A percentile compares a stretch with the other conserved stretches of the same genome.
phyloP scores from a whole-genome alignment of 1,140 invertebrate genomes.

The Brachionus koreanus region DNA sequence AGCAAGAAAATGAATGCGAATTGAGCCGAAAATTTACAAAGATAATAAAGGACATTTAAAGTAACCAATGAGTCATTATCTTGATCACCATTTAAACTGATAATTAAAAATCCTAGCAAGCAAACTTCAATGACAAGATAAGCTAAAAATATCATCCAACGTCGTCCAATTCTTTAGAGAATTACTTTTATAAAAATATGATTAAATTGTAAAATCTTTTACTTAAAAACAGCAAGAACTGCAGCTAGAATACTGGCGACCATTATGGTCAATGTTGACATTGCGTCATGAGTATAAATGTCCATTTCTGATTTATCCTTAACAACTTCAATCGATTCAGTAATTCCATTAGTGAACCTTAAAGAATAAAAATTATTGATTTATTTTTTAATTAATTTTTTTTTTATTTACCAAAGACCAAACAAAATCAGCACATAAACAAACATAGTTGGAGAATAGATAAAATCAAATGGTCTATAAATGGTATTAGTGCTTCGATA shows the following conservation, averaged over 20 bases:
- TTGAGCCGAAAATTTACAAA: conserved; percentile 28
- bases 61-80: not conserved
- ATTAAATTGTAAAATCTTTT: not conserved
- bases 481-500: conserved; percentile 42
- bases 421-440: conserved; percentile 32
- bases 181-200: not conserved
- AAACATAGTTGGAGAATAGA: conserved; percentile 36
- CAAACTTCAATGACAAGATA: conserved; percentile 43
- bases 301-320: not conserved
- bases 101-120: conserved; percentile 12
- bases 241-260: not conserved
- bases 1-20: conserved; percentile 16
- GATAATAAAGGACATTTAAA: conserved; percentile 20
- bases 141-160: conserved; percentile 41
- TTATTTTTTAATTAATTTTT: not conserved
- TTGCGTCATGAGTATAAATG: not conserved
- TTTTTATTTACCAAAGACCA: conserved; percentile 3
- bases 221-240: not conserved
- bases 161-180: conserved; percentile 30
- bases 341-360: conserved; percentile 38
- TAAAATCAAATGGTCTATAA: conserved; percentile 42
- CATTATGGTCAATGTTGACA: conserved; percentile 1
- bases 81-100: not conserved
- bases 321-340: conserved; percentile 21
- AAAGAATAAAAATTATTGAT: not conserved